phyloP scores from a whole-genome alignment of 1,140 invertebrate species.

The Sarcophaga peregrina region DNA sequence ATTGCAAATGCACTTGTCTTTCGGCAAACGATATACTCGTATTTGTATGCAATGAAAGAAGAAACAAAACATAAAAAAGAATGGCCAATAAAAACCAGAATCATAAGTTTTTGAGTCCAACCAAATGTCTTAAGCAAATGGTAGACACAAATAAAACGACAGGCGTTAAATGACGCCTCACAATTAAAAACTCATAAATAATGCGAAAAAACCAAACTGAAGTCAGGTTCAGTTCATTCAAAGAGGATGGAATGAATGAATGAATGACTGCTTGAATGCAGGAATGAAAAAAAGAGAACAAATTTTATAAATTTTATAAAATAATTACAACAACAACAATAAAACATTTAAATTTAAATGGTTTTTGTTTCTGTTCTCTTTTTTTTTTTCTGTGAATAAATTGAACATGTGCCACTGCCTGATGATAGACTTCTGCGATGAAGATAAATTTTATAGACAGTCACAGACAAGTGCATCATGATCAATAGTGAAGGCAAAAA shows the following conservation, averaged over 20 bases:
- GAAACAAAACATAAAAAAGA: too few species aligned
- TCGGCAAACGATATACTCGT: background rate
- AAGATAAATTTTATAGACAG: background rate
- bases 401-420: slow-evolving; percentile 1
- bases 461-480: background rate
- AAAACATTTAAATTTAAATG: too few species aligned
- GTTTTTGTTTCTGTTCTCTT: too few species aligned
- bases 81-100: background rate
- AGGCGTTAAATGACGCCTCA: background rate
- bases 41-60: background rate
- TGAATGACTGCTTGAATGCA: background rate
- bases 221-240: background rate
- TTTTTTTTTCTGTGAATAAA: background rate
- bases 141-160: background rate
- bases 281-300: background rate
- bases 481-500: background rate
- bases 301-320: background rate
- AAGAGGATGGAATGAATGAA: background rate
- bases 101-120: background rate
- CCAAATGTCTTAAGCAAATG: background rate
- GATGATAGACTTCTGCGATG: too few species aligned
- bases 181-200: slow-evolving; percentile 23
- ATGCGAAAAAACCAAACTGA: background rate
- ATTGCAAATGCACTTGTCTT: background rate
- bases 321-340: background rate